Evolutionary conservation across 1,140 invertebrate genomes (phyloP).

Genomic region (Drosophila pseudoobscura): DNA sequence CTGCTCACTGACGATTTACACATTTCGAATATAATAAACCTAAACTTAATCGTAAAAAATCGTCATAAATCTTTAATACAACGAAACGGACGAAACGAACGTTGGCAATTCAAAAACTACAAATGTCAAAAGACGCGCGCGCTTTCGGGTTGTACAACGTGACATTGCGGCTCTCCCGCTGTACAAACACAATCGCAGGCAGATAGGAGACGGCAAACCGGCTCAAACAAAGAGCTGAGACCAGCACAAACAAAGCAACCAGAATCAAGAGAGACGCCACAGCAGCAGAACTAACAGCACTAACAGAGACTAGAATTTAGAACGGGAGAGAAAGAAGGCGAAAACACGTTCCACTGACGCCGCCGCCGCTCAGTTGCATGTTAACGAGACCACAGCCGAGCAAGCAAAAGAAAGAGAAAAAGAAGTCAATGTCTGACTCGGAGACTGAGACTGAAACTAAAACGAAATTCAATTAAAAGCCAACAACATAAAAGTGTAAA

Average conservation of each 20-base stretch:
- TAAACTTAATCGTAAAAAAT: no score
- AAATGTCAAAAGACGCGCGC: constrained; percentile 35
- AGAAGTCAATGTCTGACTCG: constrained; percentile 56
- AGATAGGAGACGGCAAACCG: constrained; percentile 38
- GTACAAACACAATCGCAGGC: constrained; percentile 2
- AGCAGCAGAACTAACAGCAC: constrained; percentile 15
- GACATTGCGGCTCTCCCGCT: constrained; percentile 4
- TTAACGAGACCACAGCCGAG: background rate
- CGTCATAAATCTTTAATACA: background rate
- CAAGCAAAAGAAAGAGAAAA: constrained; percentile 19
- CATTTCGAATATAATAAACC: no score
- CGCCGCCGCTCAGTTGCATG: no score
- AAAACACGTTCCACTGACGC: background rate
- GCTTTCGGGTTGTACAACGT: constrained; percentile 16
- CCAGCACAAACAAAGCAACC: constrained; percentile 50
- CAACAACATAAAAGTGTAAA: constrained; percentile 72
- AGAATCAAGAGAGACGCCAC: constrained; percentile 39
- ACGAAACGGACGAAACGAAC: background rate
- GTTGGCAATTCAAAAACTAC: constrained; percentile 14
- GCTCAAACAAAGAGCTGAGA: constrained; percentile 42
- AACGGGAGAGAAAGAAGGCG: no score
- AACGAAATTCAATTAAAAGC: constrained; percentile 78
- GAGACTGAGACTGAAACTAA: constrained; percentile 38
- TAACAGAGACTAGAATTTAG: constrained; percentile 8
- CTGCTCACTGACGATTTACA: no score